Evolutionary conservation across 2,113 vertebrate species (phyloP).

Genomic region (Copsychus sechellarum): DNA sequence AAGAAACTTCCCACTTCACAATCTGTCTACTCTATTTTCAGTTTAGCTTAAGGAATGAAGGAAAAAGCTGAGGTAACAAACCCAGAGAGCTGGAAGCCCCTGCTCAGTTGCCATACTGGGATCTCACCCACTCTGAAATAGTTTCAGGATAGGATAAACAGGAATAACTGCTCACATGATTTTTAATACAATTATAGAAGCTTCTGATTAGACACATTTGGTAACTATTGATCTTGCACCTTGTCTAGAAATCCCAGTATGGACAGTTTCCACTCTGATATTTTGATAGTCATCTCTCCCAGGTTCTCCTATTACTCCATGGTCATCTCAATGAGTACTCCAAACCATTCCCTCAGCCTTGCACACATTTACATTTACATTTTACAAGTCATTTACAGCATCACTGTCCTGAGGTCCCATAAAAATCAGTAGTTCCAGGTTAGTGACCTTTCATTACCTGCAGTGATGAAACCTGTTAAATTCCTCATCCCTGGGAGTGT

Average conservation of each 20-base stretch:
- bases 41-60: not conserved
- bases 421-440: not conserved
- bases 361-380: accelerated
- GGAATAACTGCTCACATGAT: not conserved
- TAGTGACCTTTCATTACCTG: not conserved
- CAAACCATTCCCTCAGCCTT: not conserved
- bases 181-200: not conserved
- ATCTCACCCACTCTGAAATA: not conserved
- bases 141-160: not conserved
- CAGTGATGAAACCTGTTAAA: not conserved
- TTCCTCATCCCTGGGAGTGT: not conserved
- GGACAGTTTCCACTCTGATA: not conserved
- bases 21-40: not conserved
- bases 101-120: not conserved
- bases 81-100: not conserved
- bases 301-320: not conserved
- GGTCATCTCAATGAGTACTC: not conserved
- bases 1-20: not conserved
- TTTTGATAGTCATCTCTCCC: not conserved
- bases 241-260: not conserved
- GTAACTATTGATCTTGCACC: not conserved
- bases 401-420: not conserved
- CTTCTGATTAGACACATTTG: not conserved
- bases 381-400: not conserved
- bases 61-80: not conserved